Conservation (phyloP, 2,113 vertebrate species). For the Strix uralensis region DNA sequence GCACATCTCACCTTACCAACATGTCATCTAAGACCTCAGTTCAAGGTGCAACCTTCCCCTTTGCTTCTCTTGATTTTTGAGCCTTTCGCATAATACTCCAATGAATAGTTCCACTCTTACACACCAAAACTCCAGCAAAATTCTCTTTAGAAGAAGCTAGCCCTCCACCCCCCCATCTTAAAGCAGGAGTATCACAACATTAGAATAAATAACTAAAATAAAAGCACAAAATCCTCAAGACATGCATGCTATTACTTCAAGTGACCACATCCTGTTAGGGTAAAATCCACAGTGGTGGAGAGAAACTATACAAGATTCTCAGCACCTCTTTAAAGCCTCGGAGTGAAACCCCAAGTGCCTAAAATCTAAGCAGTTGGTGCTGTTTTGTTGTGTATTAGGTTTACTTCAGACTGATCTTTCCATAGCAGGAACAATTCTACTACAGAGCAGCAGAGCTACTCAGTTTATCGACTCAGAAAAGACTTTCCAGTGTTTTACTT, state of each 20-base stretch:
- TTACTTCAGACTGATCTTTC: neutral
- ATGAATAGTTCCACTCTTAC: neutral
- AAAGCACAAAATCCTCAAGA: constrained; percentile 6
- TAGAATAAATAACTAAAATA: neutral
- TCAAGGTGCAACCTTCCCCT: neutral
- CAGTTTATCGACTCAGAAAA: neutral
- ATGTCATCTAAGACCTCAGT: neutral
- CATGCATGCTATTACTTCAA: neutral
- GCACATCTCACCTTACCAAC: neutral
- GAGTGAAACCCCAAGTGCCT: neutral
- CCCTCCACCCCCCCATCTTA: neutral
- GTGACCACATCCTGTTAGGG: constrained; percentile 52
- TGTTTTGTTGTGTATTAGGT: neutral
- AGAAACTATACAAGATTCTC: neutral
- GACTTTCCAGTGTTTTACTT: neutral
- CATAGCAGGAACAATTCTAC: neutral
- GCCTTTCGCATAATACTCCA: neutral
- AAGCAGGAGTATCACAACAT: neutral
- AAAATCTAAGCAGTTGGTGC: neutral
- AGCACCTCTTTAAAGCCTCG: neutral
- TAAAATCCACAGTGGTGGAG: neutral
- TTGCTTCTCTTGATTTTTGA: neutral
- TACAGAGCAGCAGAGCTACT: neutral
- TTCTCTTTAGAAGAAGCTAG: neutral
- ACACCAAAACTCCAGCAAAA: neutral